These are phyloP conservation scores for Potorous gilbertii DNA, from an alignment of 2,797 vertebrate species.

Conservation along the genomic window DNA sequence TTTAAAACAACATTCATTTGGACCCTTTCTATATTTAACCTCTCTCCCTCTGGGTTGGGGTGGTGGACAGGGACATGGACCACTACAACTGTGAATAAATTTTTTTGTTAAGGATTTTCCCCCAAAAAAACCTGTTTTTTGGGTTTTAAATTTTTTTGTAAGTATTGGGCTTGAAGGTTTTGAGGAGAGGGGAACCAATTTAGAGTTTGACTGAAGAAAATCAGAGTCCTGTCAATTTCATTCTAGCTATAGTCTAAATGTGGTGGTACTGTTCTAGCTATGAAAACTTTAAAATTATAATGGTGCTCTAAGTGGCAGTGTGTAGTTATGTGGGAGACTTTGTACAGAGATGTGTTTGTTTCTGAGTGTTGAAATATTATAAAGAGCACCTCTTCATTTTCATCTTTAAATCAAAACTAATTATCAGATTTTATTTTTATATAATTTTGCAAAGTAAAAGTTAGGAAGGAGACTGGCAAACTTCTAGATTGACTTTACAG, in stretches of 20 bases:
- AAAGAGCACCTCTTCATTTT: slow-evolving; percentile 60
- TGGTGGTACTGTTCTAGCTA: slow-evolving; percentile 22
- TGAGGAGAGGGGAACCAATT: slow-evolving; percentile 35
- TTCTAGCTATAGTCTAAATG: slow-evolving; percentile 25
- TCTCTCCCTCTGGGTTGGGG: background rate
- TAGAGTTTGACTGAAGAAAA: slow-evolving; percentile 32
- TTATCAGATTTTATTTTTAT: slow-evolving; percentile 86
- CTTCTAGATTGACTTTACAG: slow-evolving; percentile 76
- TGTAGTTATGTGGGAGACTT: slow-evolving; percentile 52
- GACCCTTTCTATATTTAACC: background rate
- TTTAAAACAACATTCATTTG: slow-evolving; percentile 38
- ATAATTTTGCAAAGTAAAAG: slow-evolving; percentile 79
- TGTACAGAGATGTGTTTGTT: slow-evolving; percentile 53
- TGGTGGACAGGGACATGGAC: background rate
- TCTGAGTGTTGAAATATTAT: slow-evolving; percentile 61
- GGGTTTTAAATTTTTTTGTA: background rate
- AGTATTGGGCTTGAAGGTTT: background rate
- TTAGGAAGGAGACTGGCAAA: slow-evolving; percentile 54
- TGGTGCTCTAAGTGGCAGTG: slow-evolving; percentile 70
- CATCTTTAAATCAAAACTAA: slow-evolving; percentile 83
- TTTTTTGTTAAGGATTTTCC: background rate
- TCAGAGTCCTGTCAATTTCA: slow-evolving; percentile 27
- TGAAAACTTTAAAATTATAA: slow-evolving; percentile 28
- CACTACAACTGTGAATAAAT: slow-evolving; percentile 22
- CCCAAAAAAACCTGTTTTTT: background rate